phyloP scores from a whole-genome alignment of 2,888 invertebrate genomes.

The Acleris sparsana region DNA sequence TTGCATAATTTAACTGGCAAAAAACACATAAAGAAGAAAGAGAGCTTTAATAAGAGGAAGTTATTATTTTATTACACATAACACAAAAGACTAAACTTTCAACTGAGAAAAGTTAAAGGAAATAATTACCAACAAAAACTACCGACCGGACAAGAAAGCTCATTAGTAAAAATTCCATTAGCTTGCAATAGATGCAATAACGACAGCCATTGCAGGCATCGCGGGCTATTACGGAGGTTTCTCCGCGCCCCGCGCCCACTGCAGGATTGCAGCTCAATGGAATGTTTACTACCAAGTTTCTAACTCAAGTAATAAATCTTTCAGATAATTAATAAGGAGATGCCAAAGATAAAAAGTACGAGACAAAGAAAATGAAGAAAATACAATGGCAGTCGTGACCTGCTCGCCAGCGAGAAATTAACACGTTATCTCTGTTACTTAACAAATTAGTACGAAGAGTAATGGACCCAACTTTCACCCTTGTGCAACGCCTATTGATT shows the following conservation, averaged over 20 bases:
- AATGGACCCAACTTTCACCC: conserved; percentile 35
- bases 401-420: conserved; percentile 14
- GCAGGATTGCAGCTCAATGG: conserved; percentile 23
- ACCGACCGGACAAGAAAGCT: conserved; percentile 24
- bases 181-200: conserved; percentile 16
- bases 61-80: too few species aligned
- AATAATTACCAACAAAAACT: conserved; percentile 22
- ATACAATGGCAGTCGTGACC: conserved; percentile 22
- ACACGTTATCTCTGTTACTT: conserved; percentile 34
- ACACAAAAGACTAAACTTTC: conserved; percentile 1
- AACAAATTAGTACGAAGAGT: conserved; percentile 36
- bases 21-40: too few species aligned
- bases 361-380: conserved; percentile 10
- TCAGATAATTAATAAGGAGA: conserved; percentile 22
- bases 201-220: conserved; percentile 1
- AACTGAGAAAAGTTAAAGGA: conserved; percentile 9
- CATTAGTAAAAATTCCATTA: conserved; percentile 30
- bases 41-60: too few species aligned
- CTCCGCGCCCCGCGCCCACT: neutral
- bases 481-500: conserved; percentile 34
- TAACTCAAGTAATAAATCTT: conserved; percentile 26
- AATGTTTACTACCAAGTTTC: conserved; percentile 22
- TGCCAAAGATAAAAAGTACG: conserved; percentile 22
- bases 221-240: conserved; percentile 15
- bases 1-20: too few species aligned